Percentiles rank a stretch among this genome's conserved stretches.
Conservation (phyloP, 2,113 vertebrate genomes). For the Sphyrna mokarran region DNA sequence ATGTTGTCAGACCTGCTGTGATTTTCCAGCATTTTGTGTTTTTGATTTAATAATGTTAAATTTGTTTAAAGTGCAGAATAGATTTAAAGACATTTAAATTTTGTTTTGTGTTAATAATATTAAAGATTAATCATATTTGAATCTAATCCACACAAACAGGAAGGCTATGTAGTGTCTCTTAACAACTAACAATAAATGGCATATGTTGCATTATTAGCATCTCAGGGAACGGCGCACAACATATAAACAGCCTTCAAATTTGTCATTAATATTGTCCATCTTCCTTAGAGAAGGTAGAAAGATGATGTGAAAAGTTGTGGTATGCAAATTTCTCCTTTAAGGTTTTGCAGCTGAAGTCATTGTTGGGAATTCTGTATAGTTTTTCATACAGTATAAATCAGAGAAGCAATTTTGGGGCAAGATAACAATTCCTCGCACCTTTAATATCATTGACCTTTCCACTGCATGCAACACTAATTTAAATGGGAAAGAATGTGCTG, state of each 20-base stretch:
- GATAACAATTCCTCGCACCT: not conserved
- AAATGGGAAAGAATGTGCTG: not conserved
- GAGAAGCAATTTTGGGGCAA: not conserved
- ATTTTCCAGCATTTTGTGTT: no score
- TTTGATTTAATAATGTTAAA: not conserved
- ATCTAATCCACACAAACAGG: not conserved
- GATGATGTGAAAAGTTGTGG: not conserved
- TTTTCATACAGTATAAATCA: not conserved
- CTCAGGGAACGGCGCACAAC: not conserved
- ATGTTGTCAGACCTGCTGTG: no score
- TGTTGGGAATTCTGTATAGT: not conserved
- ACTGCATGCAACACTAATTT: not conserved
- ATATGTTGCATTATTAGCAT: not conserved
- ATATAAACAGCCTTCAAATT: not conserved
- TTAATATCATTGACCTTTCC: not conserved
- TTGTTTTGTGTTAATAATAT: not conserved
- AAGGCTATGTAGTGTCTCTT: not conserved
- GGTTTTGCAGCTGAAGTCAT: not conserved
- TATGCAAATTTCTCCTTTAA: not conserved
- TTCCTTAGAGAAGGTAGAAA: not conserved
- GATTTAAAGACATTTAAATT: not conserved
- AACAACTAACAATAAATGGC: not conserved
- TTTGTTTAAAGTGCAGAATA: not conserved
- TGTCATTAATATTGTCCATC: not conserved
- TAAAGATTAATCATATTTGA: not conserved